These are phyloP conservation scores for Odontamblyopus lacepedii DNA, from an alignment of 2,797 vertebrate genomes.

Conservation along the genomic window DNA sequence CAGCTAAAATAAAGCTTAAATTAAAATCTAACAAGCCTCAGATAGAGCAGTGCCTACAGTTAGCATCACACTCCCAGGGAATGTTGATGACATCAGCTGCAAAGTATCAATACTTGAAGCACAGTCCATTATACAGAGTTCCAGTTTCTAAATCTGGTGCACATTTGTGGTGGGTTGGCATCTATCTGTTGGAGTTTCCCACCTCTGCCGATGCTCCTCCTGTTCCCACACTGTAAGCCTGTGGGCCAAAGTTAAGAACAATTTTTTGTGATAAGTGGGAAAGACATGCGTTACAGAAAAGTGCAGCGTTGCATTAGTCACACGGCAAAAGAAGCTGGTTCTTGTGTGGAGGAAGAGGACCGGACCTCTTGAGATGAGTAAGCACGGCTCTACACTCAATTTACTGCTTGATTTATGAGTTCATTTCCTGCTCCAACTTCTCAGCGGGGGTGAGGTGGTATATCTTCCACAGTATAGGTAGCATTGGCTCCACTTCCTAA, in stretches of 20 bases:
- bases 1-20: too few species aligned
- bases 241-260: conserved; percentile 28
- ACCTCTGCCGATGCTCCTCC: not conserved
- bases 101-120: too few species aligned
- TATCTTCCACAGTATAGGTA: conserved; percentile 65
- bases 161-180: not conserved
- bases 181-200: conserved; percentile 3
- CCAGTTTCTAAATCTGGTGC: not conserved
- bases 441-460: conserved; percentile 66
- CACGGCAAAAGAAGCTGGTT: conserved; percentile 50
- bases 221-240: conserved; percentile 25
- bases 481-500: conserved; percentile 59
- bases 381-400: conserved; percentile 70
- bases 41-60: too few species aligned
- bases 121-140: not conserved
- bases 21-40: too few species aligned
- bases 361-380: conserved; percentile 73
- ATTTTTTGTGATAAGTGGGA: conserved; percentile 32
- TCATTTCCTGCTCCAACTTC: conserved; percentile 69
- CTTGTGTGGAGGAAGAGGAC: conserved; percentile 66
- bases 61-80: too few species aligned
- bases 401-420: conserved; percentile 75
- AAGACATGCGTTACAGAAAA: conserved; percentile 35
- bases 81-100: too few species aligned
- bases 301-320: conserved; percentile 63